Conservation (phyloP, 2,113 vertebrate species). For the Indicator indicator region DNA sequence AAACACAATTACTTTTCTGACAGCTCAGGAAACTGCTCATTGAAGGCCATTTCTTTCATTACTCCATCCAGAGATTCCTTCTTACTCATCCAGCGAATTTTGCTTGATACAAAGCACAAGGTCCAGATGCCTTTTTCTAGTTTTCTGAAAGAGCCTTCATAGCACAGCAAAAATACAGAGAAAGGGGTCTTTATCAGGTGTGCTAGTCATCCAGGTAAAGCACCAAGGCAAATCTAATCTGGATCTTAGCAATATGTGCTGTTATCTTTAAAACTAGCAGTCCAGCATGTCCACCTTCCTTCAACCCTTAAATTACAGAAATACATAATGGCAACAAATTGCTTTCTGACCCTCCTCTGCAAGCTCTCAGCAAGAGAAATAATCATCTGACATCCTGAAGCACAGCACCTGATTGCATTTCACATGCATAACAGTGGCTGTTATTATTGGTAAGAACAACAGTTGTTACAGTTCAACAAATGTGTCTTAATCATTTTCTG, state of each 20-base stretch:
- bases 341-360: neutral
- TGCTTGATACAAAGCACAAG: neutral
- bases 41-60: neutral
- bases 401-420: slow-evolving; percentile 43
- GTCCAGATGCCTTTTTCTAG: neutral
- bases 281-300: neutral
- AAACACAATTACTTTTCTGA: neutral
- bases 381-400: slow-evolving; percentile 32
- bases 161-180: neutral
- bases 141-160: neutral
- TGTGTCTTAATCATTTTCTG: slow-evolving; percentile 55
- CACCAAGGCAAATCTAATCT: neutral
- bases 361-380: neutral
- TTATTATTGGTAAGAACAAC: slow-evolving; percentile 60
- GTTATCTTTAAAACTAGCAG: neutral
- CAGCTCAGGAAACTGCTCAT: neutral
- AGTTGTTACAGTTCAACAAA: slow-evolving; percentile 57
- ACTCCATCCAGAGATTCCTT: neutral
- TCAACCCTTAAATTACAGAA: neutral
- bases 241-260: neutral
- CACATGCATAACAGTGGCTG: neutral
- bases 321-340: neutral
- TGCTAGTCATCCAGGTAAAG: neutral
- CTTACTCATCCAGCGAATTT: neutral
- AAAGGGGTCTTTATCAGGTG: neutral